phyloP scores from a whole-genome alignment of 2,797 vertebrate species.

The Cottoperca gobio region DNA sequence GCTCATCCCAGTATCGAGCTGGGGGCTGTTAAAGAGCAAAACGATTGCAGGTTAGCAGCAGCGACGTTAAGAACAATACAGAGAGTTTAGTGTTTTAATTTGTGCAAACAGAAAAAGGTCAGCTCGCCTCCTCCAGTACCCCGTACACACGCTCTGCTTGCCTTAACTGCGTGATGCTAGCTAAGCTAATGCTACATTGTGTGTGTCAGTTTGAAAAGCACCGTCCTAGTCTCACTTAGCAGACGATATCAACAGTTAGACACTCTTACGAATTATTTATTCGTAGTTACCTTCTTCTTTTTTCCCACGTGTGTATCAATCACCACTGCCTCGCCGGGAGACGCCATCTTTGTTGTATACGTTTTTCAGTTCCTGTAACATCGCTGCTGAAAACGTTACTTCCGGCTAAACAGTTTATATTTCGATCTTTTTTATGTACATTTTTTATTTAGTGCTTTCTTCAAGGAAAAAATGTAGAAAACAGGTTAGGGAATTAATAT shows the following conservation, averaged over 20 bases:
- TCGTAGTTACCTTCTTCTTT: slow-evolving; percentile 73
- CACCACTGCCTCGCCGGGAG: slow-evolving; percentile 12
- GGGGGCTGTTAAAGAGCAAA: slow-evolving; percentile 51
- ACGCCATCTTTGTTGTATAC: slow-evolving; percentile 85
- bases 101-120: background rate
- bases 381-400: background rate
- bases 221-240: rapidly evolving
- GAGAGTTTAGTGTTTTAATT: background rate
- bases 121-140: background rate
- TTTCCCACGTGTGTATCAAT: slow-evolving; percentile 80
- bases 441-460: no score
- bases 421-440: background rate
- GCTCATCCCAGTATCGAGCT: slow-evolving; percentile 80
- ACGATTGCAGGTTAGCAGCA: background rate
- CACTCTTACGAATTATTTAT: background rate
- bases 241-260: background rate
- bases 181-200: background rate
- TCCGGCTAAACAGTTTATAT: background rate
- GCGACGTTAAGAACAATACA: background rate
- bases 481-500: no score
- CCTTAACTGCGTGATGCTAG: slow-evolving; percentile 8
- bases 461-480: no score
- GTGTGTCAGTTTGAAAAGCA: background rate
- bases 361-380: slow-evolving; percentile 46
- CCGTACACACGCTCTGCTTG: background rate